Conservation (phyloP, 2,888 invertebrate genomes). For the Brachyopa scutellaris region DNA sequence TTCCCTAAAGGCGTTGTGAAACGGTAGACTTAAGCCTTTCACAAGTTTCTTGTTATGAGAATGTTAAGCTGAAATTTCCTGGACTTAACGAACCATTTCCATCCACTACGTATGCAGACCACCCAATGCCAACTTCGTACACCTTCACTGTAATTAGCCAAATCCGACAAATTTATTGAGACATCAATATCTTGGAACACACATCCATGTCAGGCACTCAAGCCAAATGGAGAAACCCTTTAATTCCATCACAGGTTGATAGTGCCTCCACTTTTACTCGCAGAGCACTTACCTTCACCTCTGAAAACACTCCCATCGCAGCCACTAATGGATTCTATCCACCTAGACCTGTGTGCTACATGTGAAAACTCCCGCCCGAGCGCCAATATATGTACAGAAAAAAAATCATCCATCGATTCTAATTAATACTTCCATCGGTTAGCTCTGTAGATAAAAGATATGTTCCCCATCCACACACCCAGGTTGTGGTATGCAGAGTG, state of each 20-base stretch:
- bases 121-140: neutral
- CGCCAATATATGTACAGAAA: too few relatives aligned
- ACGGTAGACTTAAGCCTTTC: too few relatives aligned
- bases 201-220: constrained; percentile 53
- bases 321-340: constrained; percentile 48
- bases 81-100: neutral
- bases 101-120: constrained; percentile 1
- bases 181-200: constrained; percentile 60
- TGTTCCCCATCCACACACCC: constrained; percentile 11
- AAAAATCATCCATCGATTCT: constrained; percentile 46
- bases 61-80: too few relatives aligned
- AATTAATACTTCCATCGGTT: constrained; percentile 55
- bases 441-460: constrained; percentile 7
- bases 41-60: too few relatives aligned
- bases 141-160: neutral
- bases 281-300: constrained; percentile 41
- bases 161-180: constrained; percentile 60
- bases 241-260: constrained; percentile 38
- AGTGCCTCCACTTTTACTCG: neutral
- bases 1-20: too few relatives aligned
- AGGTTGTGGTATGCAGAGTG: constrained; percentile 9
- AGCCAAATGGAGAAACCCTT: constrained; percentile 49
- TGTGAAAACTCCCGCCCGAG: constrained; percentile 16
- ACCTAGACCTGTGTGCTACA: constrained; percentile 21
- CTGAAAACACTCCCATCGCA: neutral